phyloP scores from a whole-genome alignment of 2,113 vertebrate genomes.

The Seriola dumerili region DNA sequence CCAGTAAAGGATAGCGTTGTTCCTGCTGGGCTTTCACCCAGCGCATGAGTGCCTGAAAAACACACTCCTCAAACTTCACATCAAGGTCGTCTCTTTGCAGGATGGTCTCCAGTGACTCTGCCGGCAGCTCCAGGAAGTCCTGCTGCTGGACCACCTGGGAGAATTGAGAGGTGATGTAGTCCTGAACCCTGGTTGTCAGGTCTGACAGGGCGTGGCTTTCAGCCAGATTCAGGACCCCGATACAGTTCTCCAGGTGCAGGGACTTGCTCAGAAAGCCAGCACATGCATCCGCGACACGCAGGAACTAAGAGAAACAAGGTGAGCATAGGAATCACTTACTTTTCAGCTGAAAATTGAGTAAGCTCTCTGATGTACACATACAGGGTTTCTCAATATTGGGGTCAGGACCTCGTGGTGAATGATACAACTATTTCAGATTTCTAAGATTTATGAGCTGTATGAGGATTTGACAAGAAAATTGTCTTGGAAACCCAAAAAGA shows the following conservation, averaged over 20 bases:
- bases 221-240: conserved; percentile 92
- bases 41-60: conserved; percentile 91
- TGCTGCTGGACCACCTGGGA: conserved; percentile 88
- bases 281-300: conserved; percentile 94
- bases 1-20: conserved; percentile 85
- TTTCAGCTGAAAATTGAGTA: neutral
- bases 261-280: conserved; percentile 91
- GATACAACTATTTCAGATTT: neutral
- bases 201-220: conserved; percentile 88
- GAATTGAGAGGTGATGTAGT: conserved; percentile 92
- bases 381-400: neutral
- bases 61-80: conserved; percentile 91
- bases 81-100: conserved; percentile 91
- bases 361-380: too few species aligned
- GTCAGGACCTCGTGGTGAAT: neutral
- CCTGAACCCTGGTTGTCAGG: conserved; percentile 87
- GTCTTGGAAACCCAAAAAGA: neutral
- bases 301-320: conserved; percentile 84
- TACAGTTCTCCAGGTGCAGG: conserved; percentile 92
- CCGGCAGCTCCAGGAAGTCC: conserved; percentile 91
- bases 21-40: conserved; percentile 89
- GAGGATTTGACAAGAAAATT: too few species aligned
- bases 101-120: conserved; percentile 86
- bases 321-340: neutral
- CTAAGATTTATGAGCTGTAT: too few species aligned